Evolutionary conservation across 2,113 vertebrate genomes (phyloP), one percentile per base, ranked within the genome.

Genomic region (Candoia aspera): DNA sequence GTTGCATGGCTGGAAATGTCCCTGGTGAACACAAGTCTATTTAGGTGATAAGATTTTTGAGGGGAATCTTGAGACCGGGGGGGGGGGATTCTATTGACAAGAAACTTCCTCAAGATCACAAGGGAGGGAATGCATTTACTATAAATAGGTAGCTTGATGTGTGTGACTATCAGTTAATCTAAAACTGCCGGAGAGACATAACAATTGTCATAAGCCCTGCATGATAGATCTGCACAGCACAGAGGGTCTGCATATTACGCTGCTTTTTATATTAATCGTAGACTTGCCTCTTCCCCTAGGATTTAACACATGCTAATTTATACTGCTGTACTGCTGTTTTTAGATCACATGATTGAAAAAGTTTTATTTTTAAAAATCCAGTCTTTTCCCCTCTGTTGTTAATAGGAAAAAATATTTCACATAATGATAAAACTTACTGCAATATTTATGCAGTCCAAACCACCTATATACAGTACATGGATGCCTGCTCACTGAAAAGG

Each of bases 41-140:
- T 55, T 42, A 90, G 68, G n/a, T 0, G 11, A 64, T 91, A 19
- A 87, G 60, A 68, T 24, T 60, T 93, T 87, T 91, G 73, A 90
- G 90, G 87, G 68, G 73, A 26, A 42, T 42, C 94, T 94, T 94
- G 84, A 83, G 17, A 92, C 46, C 93, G 88, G 26, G 33, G 0
- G 88, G 33, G 0, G 88, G 79, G 0, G 19, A 92, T 87, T 92
- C 91, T 93, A 54, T 86, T 93, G 95, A 93, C 85, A 93, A 93
- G 90, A 83, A 92, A 29, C 88, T 95, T 93, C 53, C 24, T 64
- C 54, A 92, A 92, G 62, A 86, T 79, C 55, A 23, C 84, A 68
- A 84, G 92, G 92, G 95, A 91, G 91, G 95, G 94, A 97, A 95
- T 24, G 37, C 84, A n/a, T 95, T 97, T 96, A 59, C 10, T 93